Evolutionary conservation across 2,888 invertebrate species (phyloP), one percentile per base, ranked within the genome.

Genomic region (Drosophila melanosoma): DNA sequence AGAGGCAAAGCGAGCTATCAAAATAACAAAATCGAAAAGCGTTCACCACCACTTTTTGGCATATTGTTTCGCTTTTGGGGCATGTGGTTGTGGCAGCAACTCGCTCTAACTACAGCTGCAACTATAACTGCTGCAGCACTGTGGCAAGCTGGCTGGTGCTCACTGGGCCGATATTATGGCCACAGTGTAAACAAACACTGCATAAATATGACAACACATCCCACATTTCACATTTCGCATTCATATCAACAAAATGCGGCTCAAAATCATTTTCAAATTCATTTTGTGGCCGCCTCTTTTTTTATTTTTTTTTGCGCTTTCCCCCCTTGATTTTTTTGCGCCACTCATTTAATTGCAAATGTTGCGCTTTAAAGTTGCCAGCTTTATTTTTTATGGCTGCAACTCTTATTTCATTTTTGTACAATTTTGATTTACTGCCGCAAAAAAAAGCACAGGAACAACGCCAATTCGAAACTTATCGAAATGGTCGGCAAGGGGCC

Each of bases 21-120:
- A 83, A 90, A 86, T 88, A 83, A 87, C 82, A 74, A 78, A 78
- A 86, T 79, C 71, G 71, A 79, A 85, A 78, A 74, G 60, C 76
- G 64, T 74, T 76, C 51, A 71, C 78, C 74, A 69, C 87, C 87
- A 81, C 78, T 83, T 73, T 73, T 74, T 80, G 64, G 68, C 73
- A 78, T 78, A 76, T 86, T 78, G 77, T 71, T 72, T 69, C 74
- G 74, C 62, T 71, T 71, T 71, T 62, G 54, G 65, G 77, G 65
- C 66, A 65, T 69, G 70, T 67, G 77, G 80, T 63, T 79, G 66
- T 65, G 77, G 81, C 67, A 48, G 65, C 54, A 77, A 63, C n/a
- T n/a, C n/a, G n/a, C n/a, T n/a, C 74, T 69, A 77, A 56, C 63
- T 74, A 36, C 56, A 67, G 32, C 53, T 63, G 42, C 67, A 48